Base-by-base conservation (phyloP, 2,888 invertebrate genomes). In the Eupithecia subfuscata region DNA sequence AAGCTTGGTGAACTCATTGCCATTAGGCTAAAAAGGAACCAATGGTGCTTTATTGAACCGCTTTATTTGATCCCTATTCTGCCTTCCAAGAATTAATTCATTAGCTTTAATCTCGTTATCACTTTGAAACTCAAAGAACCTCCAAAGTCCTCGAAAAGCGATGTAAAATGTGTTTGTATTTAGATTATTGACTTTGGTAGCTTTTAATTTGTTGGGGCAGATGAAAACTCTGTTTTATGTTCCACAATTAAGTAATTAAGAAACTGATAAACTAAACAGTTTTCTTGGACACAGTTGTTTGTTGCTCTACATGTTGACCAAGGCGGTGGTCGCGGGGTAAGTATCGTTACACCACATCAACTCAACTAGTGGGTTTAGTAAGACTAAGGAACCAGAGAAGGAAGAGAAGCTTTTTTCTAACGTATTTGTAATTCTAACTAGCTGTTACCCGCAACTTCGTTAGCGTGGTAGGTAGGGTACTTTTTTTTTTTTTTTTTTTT, bases 101-200 rank as follows among this genome's bases (percentile, higher is more conserved):
- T 34, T 67, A 76, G 75, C 78, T 78, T 74, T 76, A 73, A 78
- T 76, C 70, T 69, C 70, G 69, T 73, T 70, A 60, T 73, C 73
- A 56, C 70, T 73, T 70, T 70, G 65, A 70, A 80, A 80, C 74
- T 78, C 77, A 80, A 78, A 80, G 34, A 34, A 64, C 71, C 74
- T 74, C 73, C 30, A 52, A 74, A 75, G 40, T 70, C 68, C 60
- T 30, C 18, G 18, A 34, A 34, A 22, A 60, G 60, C 25, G 60
- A 60, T 60, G 60, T 25, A 25, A 60, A 22, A 60, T 60, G 7
- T 34, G 34, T 64, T 64, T 64, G 18, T 18, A 18, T 34, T 64
- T 18, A 18, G 11, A 64, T 64, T 64, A 64, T 34, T 60, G 60
- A 25, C 30, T 63, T 63, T 64, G 30, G 34, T 34, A 64, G 34